Conservation (phyloP, 1,140 invertebrate species). For the Zelostemma sp. region DNA sequence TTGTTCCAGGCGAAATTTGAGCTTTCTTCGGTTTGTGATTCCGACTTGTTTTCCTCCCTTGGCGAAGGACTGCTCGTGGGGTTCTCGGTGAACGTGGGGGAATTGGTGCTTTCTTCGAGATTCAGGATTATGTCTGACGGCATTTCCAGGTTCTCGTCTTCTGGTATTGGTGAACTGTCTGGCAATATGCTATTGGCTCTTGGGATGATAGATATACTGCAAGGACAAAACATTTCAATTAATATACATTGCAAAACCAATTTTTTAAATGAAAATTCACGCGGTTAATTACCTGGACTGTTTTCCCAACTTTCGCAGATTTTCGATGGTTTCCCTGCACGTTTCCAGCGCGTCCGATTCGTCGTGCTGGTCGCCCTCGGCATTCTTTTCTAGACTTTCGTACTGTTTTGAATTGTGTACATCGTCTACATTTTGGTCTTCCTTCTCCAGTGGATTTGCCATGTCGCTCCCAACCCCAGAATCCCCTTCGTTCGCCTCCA, state of each 20-base stretch:
- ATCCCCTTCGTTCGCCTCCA: conserved; percentile 65
- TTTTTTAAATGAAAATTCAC: no score
- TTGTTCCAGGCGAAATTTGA: conserved; percentile 56
- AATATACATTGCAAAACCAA: no score
- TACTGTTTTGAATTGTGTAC: conserved; percentile 55
- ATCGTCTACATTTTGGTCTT: conserved; percentile 67
- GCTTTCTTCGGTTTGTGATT: not conserved
- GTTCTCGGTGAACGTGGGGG: not conserved
- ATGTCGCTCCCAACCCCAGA: conserved; percentile 69
- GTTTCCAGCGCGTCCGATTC: conserved; percentile 65
- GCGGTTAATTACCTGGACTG: conserved; percentile 64
- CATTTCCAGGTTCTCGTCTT: conserved; percentile 15
- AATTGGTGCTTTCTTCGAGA: conserved; percentile 2
- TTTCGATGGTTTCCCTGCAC: conserved; percentile 68
- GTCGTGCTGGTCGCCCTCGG: conserved; percentile 61
- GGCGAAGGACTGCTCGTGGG: not conserved
- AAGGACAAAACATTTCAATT: no score
- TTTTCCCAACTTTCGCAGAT: conserved; percentile 64
- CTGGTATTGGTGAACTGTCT: conserved; percentile 23
- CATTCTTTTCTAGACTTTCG: conserved; percentile 54
- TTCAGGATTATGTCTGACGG: conserved; percentile 8
- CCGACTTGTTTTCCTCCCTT: not conserved
- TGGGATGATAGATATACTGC: conserved; percentile 7
- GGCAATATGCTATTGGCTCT: conserved; percentile 29
- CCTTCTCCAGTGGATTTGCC: conserved; percentile 64